Evolutionary conservation across 1,140 invertebrate species (phyloP), one percentile per base, ranked within the genome.

Genomic region (Odontomachus brunneus): DNA sequence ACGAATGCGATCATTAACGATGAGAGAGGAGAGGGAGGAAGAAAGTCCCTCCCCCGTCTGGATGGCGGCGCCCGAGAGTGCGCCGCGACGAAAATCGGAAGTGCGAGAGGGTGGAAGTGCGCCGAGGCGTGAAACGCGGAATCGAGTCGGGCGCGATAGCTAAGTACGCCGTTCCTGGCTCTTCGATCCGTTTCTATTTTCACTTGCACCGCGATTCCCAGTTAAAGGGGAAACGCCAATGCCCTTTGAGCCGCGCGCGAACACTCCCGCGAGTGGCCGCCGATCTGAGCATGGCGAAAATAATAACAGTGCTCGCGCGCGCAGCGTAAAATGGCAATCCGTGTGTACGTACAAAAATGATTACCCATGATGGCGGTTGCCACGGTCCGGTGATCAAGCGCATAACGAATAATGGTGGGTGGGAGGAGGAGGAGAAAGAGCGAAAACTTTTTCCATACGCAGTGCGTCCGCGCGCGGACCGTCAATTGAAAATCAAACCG

Each of bases 1-100:
- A 81, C 75, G 82, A 69, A 60, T 59, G 33, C 57, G 44, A 44
- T 80, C 74, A 78, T 88, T 88, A 88, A 88, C 67, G 69, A 59
- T n/a, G 29, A 33, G 5, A 24, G 49, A 71, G 15, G 44, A 83
- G 17, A 71, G 15, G 44, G 76, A 14, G 24, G 66, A 83, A 84
- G 82, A 57, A 84, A 88, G 55, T 57, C 69, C 72, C 65, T 7
- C 44, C 17, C 69, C 62, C 33, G 63, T 33, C 62, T 62, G 19
- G 19, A 55, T 49, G 59, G 15, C 29, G 33, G 29, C 5, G n/a
- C n/a, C 5, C 29, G 29, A 33, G 62, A 7, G 7, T 33, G 33
- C 44, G 24, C 44, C 49, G 59, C 67, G 17, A 84, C 38, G 33
- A 17, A 67, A 67, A 69, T 69, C 60, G 80, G 14, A 65, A 59